Evolutionary conservation across 1,140 invertebrate genomes (phyloP), one percentile per base, ranked within the genome.

Genomic region (Drosophila malerkotliana): DNA sequence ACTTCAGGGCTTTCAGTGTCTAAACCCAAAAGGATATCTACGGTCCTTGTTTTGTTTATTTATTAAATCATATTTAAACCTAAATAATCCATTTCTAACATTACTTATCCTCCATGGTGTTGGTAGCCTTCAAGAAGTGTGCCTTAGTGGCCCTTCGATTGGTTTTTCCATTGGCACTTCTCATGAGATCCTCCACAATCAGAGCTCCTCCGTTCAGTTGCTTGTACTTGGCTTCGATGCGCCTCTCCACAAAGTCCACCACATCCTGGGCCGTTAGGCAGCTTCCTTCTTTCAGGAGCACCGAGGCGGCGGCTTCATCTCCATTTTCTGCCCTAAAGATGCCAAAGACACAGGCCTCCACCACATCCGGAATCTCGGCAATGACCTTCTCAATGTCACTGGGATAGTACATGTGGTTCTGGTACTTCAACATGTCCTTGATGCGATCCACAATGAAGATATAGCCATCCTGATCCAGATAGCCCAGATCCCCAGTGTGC

Each of bases 371-470:
- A 26, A 79, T 71, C 18, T 58, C 39, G 12, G 21, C 18, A 4
- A 83, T 60, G 24, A 64, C 53, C 14, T 55, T 39, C 45, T 87
- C 83, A 6, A 87, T 45, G 41, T 83, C 74, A 4, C 58, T 61
- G n/a, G 72, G 71, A 24, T 59, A 72, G 30, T 91, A 90, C 12
- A 90, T 83, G 8, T 71, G 72, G 24, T 67, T 78, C 9, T 62
- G 55, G 82, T 94, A 96, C 88, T 96, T 97, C 47, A 97, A 95
- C 28, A 96, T 92, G 82, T 96, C 95, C 66, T 96, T 97, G 6
- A 96, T 72, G 34, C 96, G 91, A 69, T 96, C 96, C 0, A 95
- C 93, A 60, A 96, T 93, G 67, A 91, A 95, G 63, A 95, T 93
- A 64, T 92, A 94, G 1, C 93, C 92, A n/a, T 95, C 92, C 18